Conservation (phyloP, 2,888 invertebrate genomes). For the Tenthredo mesomela region DNA sequence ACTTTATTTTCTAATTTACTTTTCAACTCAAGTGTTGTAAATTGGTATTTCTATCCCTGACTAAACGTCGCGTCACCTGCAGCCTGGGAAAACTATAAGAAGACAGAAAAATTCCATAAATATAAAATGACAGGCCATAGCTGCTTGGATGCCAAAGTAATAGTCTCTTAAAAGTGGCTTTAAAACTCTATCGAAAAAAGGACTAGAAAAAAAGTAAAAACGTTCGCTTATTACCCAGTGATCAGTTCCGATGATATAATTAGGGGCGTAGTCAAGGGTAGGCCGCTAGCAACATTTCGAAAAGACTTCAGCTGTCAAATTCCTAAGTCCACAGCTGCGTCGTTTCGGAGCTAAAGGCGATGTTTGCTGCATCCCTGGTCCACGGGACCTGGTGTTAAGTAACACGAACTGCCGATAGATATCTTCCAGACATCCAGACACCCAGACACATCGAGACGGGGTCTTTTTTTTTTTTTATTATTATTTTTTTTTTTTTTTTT, state of each 20-base stretch:
- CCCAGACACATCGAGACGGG: slow-evolving; percentile 24
- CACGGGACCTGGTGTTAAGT: slow-evolving; percentile 51
- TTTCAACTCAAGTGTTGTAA: not conserved
- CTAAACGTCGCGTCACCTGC: slow-evolving; percentile 30
- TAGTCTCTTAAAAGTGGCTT: slow-evolving; percentile 11
- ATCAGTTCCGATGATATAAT: slow-evolving; percentile 51
- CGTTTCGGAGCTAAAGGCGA: slow-evolving; percentile 32
- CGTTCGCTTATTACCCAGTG: slow-evolving; percentile 45
- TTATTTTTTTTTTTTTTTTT: not conserved
- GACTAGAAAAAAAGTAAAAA: slow-evolving; percentile 16
- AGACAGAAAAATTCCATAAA: slow-evolving; percentile 16
- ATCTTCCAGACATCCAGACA: slow-evolving; percentile 52
- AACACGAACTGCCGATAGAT: slow-evolving; percentile 51
- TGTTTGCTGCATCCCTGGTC: slow-evolving; percentile 47
- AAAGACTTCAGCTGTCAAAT: slow-evolving; percentile 50
- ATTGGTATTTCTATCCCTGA: not conserved
- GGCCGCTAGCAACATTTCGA: slow-evolving; percentile 4
- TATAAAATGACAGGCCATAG: slow-evolving; percentile 32
- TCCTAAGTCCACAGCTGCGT: slow-evolving; percentile 45
- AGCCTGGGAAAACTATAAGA: not conserved
- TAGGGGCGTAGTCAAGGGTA: slow-evolving; percentile 47
- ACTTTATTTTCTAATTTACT: slow-evolving; percentile 25
- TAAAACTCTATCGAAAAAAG: not conserved
- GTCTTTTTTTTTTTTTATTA: not conserved
- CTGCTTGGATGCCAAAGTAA: slow-evolving; percentile 21